Base-by-base conservation (phyloP, 1,140 invertebrate genomes). In the Neuroterus valhalla region DNA sequence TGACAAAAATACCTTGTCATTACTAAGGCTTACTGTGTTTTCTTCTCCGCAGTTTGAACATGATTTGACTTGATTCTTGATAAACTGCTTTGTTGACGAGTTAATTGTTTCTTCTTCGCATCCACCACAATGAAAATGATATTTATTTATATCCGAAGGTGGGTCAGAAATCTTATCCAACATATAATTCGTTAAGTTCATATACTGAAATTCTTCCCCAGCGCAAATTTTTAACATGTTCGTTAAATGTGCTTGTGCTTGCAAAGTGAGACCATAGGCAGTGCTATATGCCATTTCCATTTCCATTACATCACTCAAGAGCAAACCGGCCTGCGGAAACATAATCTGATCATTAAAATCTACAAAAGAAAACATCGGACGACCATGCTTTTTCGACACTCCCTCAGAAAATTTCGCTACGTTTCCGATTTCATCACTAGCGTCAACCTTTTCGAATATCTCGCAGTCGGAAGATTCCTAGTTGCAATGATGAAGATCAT, bases 101-200 rank as follows among this genome's bases (percentile, higher is more conserved):
- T 48, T 1, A 4, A 48, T 6, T 17, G 6, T 15, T 14, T 6
- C 17, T 14, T 48, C 14, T 17, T 48, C 4, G 17, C 46, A 48
- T 48, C 4, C 1, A 4, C n/a, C 46, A 15, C 46, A 48, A 48
- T 48, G 17, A 21, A 70, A 70, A 46, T 70, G 43, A 19, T 31
- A 70, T 48, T 5, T 70, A n/a, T 21, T 15, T 43, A 38, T 43
- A 46, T 45, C 44, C 3, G 8, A 11, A 23, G 17, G 14, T 12
- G 15, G 1, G 4, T 46, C 44, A 45, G 19, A 70, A 21, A 46
- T 44, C 46, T 70, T 46, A 15, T n/a, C 12, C 6, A 70, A 21
- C 21, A 17, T 70, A 21, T 70, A 70, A 4, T 70, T 70, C 5
- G 42, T 23, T 38, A 70, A 45, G 11, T 70, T 23, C 15, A 70